Evolutionary conservation across 2,113 vertebrate species (phyloP).

Genomic region (Piliocolobus tephrosceles): DNA sequence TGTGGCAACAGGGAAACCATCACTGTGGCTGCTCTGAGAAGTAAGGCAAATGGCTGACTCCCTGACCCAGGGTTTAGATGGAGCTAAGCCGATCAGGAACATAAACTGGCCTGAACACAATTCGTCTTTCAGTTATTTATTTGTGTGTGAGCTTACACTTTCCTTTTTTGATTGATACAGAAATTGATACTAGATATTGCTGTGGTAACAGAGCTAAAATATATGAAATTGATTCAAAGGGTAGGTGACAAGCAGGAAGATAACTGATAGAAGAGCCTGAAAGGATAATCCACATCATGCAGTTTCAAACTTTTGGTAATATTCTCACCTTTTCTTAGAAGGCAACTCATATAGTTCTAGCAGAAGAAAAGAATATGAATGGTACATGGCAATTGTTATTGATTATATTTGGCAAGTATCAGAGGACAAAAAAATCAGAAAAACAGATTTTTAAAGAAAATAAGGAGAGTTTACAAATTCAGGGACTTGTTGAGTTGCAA

Average conservation of each 20-base stretch:
- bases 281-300: neutral
- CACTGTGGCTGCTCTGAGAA: neutral
- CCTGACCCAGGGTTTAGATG: neutral
- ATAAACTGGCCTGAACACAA: neutral
- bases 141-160: neutral
- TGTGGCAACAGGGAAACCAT: neutral
- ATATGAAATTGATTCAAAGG: neutral
- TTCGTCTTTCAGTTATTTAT: neutral
- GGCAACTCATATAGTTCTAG: neutral
- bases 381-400: neutral
- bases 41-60: neutral
- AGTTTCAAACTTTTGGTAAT: neutral
- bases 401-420: neutral
- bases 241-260: neutral
- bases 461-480: neutral
- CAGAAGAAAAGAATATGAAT: neutral
- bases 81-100: neutral
- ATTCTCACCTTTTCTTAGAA: neutral
- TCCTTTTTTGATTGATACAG: neutral
- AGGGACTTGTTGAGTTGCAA: neutral
- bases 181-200: neutral
- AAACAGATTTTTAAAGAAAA: neutral
- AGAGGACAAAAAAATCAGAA: neutral
- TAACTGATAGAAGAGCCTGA: neutral
- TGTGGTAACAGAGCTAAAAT: neutral